phyloP scores from a whole-genome alignment of 2,797 vertebrate genomes.

The Coluber constrictor region DNA sequence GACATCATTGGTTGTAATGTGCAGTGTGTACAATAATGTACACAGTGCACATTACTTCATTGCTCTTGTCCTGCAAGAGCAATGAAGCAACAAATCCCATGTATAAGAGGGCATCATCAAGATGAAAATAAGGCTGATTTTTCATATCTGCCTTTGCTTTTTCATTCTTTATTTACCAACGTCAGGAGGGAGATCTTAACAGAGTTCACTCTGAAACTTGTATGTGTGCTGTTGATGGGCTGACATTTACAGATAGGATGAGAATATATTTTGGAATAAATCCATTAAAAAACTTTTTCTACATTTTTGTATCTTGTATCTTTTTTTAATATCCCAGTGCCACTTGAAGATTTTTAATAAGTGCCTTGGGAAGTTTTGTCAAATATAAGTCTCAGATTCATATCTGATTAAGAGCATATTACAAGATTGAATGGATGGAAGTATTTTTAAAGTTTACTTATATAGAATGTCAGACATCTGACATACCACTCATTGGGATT shows the following conservation, averaged over 20 bases:
- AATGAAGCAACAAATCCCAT: not conserved
- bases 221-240: not conserved
- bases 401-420: not conserved
- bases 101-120: not conserved
- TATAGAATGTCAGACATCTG: not conserved
- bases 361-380: not conserved
- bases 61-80: not conserved
- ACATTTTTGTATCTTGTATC: not conserved
- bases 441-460: not conserved
- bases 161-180: not conserved
- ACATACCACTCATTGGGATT: not conserved
- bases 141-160: not conserved
- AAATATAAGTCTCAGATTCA: not conserved
- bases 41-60: too few relatives aligned
- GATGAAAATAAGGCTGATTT: not conserved
- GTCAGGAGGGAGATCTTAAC: not conserved
- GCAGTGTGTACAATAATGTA: not conserved
- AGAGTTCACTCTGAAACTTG: not conserved
- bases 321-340: not conserved
- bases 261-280: not conserved
- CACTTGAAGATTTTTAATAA: not conserved
- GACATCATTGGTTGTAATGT: not conserved
- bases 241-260: not conserved
- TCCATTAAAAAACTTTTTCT: not conserved
- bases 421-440: not conserved